Base-by-base conservation (phyloP, 1,140 invertebrate genomes). In the Drosophila serrata region DNA sequence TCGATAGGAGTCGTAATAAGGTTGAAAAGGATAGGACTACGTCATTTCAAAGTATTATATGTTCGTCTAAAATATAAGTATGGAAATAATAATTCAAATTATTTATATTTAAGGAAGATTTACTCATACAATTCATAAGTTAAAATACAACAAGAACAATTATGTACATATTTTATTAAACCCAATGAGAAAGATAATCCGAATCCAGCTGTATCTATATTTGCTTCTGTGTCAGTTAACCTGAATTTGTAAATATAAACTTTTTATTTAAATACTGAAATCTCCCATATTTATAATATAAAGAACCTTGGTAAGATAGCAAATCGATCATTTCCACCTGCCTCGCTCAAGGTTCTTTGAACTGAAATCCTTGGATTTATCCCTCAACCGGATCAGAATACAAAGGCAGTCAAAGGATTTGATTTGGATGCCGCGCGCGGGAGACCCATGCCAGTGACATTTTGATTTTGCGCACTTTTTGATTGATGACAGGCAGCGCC, bases 381-480 rank as follows among this genome's bases (percentile, higher is more conserved):
- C 17, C 24, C 40, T 17, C n/a, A 19, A 6, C 43, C 51, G 13
- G 19, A 35, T 61, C 39, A 2, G n/a, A 22, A 22, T 42, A 40
- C 69, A 48, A 49, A 49, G 48, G 48, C 48, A 31, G 48, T 31
- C 48, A 49, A 49, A 68, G 62, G 67, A 70, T 56, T 68, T 46
- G 45, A 69, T 65, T 69, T 68, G 48, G 22, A 15, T 48, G 49
- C 48, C 43, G 55, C 46, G 58, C 37, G n/a, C 39, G 57, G 56
- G 27, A 58, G 48, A 19, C n/a, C 29, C n/a, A 45, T n/a, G 37
- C 59, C 57, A 61, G 78, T 90, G 78, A 70, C 74, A 79, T 90
- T 90, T 90, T 90, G 85, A 88, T 88, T 88, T 90, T 78, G 85
- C 85, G 81, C 85, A 90, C 81, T 81, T 90, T 88, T 90, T 90